Evolutionary conservation across 37 sponge, comb jelly and placozoan genomes (phyloP), one percentile per base, ranked within the genome.

Genomic region (Amphimedon queenslandica): DNA sequence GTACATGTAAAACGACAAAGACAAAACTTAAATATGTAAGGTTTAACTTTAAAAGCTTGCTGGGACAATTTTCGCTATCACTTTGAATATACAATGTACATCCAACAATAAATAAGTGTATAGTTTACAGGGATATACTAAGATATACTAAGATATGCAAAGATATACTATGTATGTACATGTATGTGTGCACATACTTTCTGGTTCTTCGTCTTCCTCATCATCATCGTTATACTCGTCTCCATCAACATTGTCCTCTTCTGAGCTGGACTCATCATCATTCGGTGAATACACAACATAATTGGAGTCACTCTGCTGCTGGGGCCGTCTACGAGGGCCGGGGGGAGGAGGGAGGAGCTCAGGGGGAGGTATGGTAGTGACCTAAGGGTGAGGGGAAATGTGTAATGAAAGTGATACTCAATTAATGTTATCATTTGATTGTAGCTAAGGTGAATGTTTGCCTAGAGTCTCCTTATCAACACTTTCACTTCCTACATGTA

Each of bases 241-340:
- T 34, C 35, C 24, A 3, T 38, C 53, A 40, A 61, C 77, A 0
- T 47, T 24, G 23, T 71, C 72, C 20, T 80, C 77, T 27, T 83
- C 84, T 18, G 63, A 65, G n/a, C 33, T 30, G 63, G 51, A 64
- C 47, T 40, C 18, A 34, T 83, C 84, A 70, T 89, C 90, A 40
- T 89, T 80, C 2, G 84, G 84, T 23, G 90, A 83, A 79, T 42
- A 89, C 18, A 83, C 80, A 0, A 72, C 27, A 38, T 83, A 89
- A 1, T 74, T 64, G 35, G 65, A 66, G 61, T 69, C 67, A 3
- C 61, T 29, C 33, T 67, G 66, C 29, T 66, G 35, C 2, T 63
- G 36, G 60, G 37, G 28, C 33, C 64, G 42, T 70, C 72, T 58
- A 40, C 35, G 25, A 23, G 20, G 39, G 31, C 24, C 42, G 67